Conservation (phyloP, 2,888 invertebrate species). For the Protophormia terraenovae region DNA sequence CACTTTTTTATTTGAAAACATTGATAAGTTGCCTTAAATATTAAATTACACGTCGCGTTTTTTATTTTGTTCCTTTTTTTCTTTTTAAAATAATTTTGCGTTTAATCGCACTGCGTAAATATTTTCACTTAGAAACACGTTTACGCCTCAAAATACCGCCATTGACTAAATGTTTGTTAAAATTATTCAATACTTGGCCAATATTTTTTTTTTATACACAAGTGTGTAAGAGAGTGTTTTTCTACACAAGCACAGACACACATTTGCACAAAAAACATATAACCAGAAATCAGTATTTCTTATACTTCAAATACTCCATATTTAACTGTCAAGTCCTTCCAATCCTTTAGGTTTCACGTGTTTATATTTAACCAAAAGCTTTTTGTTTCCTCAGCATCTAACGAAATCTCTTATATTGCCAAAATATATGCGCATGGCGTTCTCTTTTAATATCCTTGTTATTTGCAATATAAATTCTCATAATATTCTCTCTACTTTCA, state of each 20-base stretch:
- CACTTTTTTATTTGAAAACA: neutral
- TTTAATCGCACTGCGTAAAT: neutral
- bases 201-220: neutral
- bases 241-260: too few species aligned
- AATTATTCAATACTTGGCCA: conserved; percentile 28
- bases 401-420: conserved; percentile 36
- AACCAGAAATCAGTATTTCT: neutral
- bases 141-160: conserved; percentile 68
- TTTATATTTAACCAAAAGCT: conserved; percentile 34
- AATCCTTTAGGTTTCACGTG: conserved; percentile 50
- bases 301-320: conserved; percentile 29
- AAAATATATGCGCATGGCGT: neutral
- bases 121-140: conserved; percentile 40
- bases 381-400: neutral
- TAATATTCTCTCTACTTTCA: neutral
- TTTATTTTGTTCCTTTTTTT: too few species aligned
- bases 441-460: conserved; percentile 1
- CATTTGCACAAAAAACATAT: too few species aligned
- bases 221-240: neutral
- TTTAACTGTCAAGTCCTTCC: conserved; percentile 36
- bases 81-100: neutral
- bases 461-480: neutral
- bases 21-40: neutral
- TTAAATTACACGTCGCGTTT: conserved; percentile 52
- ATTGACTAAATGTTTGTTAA: conserved; percentile 50